A percentile compares a stretch with the other conserved stretches of the same genome.
phyloP scores from a whole-genome alignment of 2,888 invertebrate species.

The Andrena bicolor region DNA sequence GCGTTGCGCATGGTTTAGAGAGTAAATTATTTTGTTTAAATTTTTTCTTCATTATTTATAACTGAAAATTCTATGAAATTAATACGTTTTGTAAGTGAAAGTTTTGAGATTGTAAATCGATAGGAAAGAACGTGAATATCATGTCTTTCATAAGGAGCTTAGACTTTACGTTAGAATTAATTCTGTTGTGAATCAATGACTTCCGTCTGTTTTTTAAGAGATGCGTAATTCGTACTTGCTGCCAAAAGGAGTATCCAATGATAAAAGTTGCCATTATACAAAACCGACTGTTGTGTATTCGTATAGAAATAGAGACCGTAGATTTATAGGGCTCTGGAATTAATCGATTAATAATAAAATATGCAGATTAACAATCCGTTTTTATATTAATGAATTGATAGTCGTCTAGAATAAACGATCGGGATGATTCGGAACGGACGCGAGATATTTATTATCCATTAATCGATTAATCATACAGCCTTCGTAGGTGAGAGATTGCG shows the following conservation, averaged over 20 bases:
- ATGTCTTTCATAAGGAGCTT: slow-evolving; percentile 40
- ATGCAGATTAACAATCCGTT: slow-evolving; percentile 31
- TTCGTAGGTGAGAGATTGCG: slow-evolving; percentile 52
- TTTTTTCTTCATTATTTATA: slow-evolving; percentile 22
- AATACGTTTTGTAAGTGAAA: slow-evolving; percentile 23
- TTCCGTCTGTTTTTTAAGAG: slow-evolving; percentile 43
- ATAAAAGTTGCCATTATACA: slow-evolving; percentile 56
- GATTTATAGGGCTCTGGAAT: slow-evolving; percentile 53
- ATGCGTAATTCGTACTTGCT: slow-evolving; percentile 49
- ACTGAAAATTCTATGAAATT: slow-evolving; percentile 17
- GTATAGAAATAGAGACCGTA: slow-evolving; percentile 52
- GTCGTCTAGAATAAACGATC: slow-evolving; percentile 33
- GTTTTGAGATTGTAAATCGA: slow-evolving; percentile 46
- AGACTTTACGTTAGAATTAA: slow-evolving; percentile 46
- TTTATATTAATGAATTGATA: slow-evolving; percentile 52
- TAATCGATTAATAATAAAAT: slow-evolving; percentile 58
- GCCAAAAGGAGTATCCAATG: slow-evolving; percentile 57
- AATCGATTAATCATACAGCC: slow-evolving; percentile 60
- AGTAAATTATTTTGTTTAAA: slow-evolving; percentile 28
- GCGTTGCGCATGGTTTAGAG: slow-evolving; percentile 8
- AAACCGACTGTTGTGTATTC: slow-evolving; percentile 56
- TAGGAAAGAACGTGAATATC: slow-evolving; percentile 23
- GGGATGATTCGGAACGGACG: slow-evolving; percentile 19
- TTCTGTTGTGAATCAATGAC: slow-evolving; percentile 40
- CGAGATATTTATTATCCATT: slow-evolving; percentile 44